phyloP scores from a whole-genome alignment of 2,113 vertebrate genomes.

The Halichoerus grypus region DNA sequence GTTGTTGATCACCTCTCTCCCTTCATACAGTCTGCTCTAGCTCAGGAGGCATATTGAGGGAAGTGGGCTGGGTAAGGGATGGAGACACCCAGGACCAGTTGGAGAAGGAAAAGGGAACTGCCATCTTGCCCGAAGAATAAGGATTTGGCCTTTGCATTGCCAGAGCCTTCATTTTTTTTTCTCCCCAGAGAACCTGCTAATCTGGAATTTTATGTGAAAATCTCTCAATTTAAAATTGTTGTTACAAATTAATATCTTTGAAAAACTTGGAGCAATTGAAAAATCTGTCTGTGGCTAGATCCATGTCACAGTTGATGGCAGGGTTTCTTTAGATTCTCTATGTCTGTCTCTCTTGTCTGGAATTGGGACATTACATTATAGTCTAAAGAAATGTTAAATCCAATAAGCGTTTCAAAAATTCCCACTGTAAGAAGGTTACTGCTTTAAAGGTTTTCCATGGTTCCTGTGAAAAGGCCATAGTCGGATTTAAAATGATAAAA shows the following conservation, averaged over 20 bases:
- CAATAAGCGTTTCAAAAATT: not conserved
- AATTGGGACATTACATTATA: not conserved
- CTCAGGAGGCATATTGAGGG: not conserved
- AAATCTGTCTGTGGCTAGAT: not conserved
- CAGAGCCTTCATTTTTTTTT: not conserved
- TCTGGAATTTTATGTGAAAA: not conserved
- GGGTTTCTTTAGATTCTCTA: not conserved
- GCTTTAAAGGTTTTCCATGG: not conserved
- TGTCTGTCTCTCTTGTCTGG: not conserved
- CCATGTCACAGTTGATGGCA: not conserved
- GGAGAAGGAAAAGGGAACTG: not conserved
- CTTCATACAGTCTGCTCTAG: not conserved
- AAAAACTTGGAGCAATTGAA: not conserved
- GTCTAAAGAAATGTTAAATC: constrained; percentile 2
- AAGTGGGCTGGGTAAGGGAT: not conserved
- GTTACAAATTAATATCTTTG: not conserved
- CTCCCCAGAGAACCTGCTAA: not conserved
- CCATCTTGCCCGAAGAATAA: not conserved
- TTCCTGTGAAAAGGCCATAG: not conserved
- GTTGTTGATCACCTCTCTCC: not conserved
- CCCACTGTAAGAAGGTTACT: not conserved
- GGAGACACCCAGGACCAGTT: not conserved
- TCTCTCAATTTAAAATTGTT: constrained; percentile 9
- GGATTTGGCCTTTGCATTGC: not conserved
- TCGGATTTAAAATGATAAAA: constrained; percentile 18